Evolutionary conservation across 2,888 invertebrate genomes (phyloP), one percentile per base, ranked within the genome.

Genomic region (Aproaerema taeniolella): DNA sequence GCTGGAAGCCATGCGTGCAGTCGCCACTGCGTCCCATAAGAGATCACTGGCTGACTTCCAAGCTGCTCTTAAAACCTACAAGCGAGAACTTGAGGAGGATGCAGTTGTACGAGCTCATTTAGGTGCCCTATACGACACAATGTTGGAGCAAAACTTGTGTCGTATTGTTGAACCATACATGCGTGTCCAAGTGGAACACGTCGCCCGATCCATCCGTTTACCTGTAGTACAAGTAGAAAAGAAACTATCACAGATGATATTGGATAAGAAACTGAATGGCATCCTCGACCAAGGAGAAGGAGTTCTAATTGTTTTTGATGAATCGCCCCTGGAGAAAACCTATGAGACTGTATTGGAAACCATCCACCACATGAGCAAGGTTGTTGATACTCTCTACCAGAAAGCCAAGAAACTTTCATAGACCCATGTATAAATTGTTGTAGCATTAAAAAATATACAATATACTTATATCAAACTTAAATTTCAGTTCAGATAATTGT

Each of bases 151-250:
- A 83, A 99, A 99, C 88, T 89, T 99, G 57, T 98, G 97, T 79
- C 92, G 99, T 50, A 96, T 99, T 58, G 99, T 99, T 49, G 99
- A 99, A 81, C 99, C 99, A 1, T 99, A 98, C 79, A 98, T 97
- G 54, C 90, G 95, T 61, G 99, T 99, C 1, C 96, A 99, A 90
- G 94, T 95, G 5, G 92, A 95, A 49, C 96, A 97, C 80, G 93
- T 98, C 54, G 96, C 98, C 15, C 92, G 93, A 55, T 91, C 93
- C 58, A 98, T 98, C 82, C 94, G 95, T 60, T 88, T 98, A 46
- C 93, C 96, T 8, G 92, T 95, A 42, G 72, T 90, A 88, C 93
- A 94, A 86, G 99, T 99, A 38, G 99, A 99, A 82, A 97, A 98
- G 87, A 99, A 99, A 83, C 87, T 99, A 43, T 99, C 99, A 35